Evolutionary conservation across 1,140 invertebrate species (phyloP).

Genomic region (Idris sp.): DNA sequence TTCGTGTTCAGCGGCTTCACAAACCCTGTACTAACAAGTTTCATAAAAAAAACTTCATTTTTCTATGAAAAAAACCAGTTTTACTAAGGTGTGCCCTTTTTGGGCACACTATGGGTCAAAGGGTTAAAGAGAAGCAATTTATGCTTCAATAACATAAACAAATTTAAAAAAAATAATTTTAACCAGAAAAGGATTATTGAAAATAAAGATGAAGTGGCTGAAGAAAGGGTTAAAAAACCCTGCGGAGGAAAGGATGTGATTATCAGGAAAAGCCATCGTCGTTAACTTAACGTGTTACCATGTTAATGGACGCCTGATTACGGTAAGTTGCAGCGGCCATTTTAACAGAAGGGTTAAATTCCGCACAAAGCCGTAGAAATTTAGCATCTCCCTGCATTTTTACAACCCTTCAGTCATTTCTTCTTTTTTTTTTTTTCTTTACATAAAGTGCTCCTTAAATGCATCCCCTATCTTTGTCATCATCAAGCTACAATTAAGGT

Average conservation of each 20-base stretch:
- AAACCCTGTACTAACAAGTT: too few relatives aligned
- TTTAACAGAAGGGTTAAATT: conserved; percentile 37
- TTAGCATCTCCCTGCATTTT: conserved; percentile 52
- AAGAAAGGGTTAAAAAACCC: conserved; percentile 31
- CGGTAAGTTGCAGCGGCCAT: conserved; percentile 16
- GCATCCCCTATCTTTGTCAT: conserved; percentile 57
- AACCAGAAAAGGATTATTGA: conserved; percentile 1
- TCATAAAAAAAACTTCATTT: too few relatives aligned
- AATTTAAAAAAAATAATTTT: too few relatives aligned
- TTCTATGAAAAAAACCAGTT: too few relatives aligned
- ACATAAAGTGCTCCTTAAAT: conserved; percentile 55
- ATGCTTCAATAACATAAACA: too few relatives aligned
- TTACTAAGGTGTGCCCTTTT: too few relatives aligned
- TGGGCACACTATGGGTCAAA: too few relatives aligned
- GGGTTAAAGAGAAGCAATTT: too few relatives aligned
- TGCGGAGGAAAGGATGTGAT: conserved; percentile 19
- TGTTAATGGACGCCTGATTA: conserved; percentile 52
- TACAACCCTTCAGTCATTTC: conserved; percentile 39
- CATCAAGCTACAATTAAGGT: conserved; percentile 31
- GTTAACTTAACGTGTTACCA: conserved; percentile 56
- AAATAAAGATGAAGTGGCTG: conserved; percentile 8
- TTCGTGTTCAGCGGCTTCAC: too few relatives aligned
- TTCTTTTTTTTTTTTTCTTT: conserved; percentile 47
- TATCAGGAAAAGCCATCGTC: conserved; percentile 50
- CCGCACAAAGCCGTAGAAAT: conserved; percentile 55